Base-by-base conservation (phyloP, 2,888 invertebrate species). In the Drosophila mimetica region DNA sequence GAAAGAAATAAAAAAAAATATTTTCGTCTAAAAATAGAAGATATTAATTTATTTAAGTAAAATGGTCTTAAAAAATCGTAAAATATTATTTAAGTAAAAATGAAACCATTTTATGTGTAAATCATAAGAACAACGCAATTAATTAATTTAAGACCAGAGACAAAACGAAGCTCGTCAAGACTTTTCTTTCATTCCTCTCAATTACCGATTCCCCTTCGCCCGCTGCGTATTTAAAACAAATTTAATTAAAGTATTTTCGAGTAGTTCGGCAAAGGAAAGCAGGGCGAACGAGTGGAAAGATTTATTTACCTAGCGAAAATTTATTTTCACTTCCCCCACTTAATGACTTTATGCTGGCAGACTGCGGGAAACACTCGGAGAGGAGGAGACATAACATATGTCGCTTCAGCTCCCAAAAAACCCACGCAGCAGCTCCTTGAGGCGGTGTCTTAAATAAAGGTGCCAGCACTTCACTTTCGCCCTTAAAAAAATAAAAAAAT, bases 231-330 rank as follows among this genome's bases (percentile, higher is more conserved):
- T 69, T 69, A 66, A 77, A 73, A 65, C 59, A 86, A 81, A 84
- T 77, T 77, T 77, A 80, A 81, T 84, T 80, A 84, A 86, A 81
- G 73, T 70, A 79, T 79, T 67, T 86, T 70, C 46, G 60, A 59
- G 50, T 74, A 70, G 73, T 72, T 73, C 30, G 61, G 32, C 52
- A 51, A 32, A 36, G 13, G 46, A 42, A 20, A 63, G 16, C 22
- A 25, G 22, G 6, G 36, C 30, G 18, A 28, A 32, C 47, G 34
- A 66, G 54, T n/a, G 66, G 25, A 57, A 77, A 84, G 87, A 87
- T 82, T 82, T 87, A 82, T 82, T 87, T 87, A 82, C 87, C 87
- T 72, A 81, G 82, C 85, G 82, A 67, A 82, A 82, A 87, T 86
- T 80, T 81, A 81, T 81, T 84, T 87, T 78, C 79, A 76, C 74